phyloP scores from a whole-genome alignment of 2,113 vertebrate genomes.

The Tyrannus savana region DNA sequence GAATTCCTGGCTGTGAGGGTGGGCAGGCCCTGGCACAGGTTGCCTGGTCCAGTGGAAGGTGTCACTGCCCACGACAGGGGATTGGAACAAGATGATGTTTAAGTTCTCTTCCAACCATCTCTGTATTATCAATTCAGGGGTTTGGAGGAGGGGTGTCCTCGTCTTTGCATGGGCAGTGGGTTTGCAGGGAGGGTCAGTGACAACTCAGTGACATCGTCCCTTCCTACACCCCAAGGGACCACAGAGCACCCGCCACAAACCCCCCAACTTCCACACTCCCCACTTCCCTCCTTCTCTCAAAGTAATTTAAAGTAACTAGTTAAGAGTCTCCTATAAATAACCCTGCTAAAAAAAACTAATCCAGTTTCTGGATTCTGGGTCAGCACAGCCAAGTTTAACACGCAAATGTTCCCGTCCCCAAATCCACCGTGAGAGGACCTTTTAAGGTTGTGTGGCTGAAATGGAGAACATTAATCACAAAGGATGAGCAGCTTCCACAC shows the following conservation, averaged over 20 bases:
- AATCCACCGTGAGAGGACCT: neutral
- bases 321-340: constrained; percentile 65
- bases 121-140: neutral
- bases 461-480: neutral
- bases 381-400: constrained; percentile 18
- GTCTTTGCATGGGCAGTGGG: neutral
- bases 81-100: neutral
- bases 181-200: neutral
- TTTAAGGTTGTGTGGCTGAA: neutral
- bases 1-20: neutral
- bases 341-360: neutral
- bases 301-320: constrained; percentile 42
- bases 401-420: constrained; percentile 15
- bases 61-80: neutral
- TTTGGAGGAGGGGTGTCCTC: neutral
- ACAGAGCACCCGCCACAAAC: neutral
- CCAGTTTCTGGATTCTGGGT: constrained; percentile 30
- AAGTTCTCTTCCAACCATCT: rapidly evolving
- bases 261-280: neutral
- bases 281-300: neutral
- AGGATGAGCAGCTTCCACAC: neutral
- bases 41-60: neutral
- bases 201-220: neutral
- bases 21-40: neutral
- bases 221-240: neutral